A percentile compares a stretch with the other conserved stretches of the same genome.
phyloP scores from a whole-genome alignment of 2,888 invertebrate genomes.

The Tholera decimalis region DNA sequence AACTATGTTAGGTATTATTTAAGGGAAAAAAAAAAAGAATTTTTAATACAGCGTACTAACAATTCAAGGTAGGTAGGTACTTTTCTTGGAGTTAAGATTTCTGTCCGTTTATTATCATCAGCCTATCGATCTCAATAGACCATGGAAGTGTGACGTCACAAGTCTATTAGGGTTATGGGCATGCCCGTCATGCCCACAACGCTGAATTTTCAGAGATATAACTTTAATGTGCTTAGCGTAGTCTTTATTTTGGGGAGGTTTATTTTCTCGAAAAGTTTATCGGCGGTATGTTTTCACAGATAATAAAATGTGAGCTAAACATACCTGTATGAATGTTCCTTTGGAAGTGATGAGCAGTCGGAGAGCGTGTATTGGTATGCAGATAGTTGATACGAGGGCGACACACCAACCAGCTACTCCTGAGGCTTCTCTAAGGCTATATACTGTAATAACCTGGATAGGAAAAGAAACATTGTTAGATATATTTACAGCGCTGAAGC shows the following conservation, averaged over 20 bases:
- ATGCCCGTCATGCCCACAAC: too few relatives aligned
- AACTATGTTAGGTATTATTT: too few relatives aligned
- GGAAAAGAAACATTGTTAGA: not conserved
- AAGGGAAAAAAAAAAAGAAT: too few relatives aligned
- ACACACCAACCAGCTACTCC: slow-evolving; percentile 92
- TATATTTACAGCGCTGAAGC: not conserved
- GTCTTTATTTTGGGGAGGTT: slow-evolving; percentile 38
- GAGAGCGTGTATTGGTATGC: slow-evolving; percentile 92
- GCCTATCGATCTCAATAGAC: too few relatives aligned
- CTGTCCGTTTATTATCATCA: too few relatives aligned
- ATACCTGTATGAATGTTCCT: slow-evolving; percentile 86
- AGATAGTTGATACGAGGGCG: slow-evolving; percentile 93
- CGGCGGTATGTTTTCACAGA: slow-evolving; percentile 51
- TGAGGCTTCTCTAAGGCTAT: slow-evolving; percentile 91
- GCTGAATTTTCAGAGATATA: slow-evolving; percentile 16
- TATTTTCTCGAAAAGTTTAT: slow-evolving; percentile 52
- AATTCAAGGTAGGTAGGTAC: too few relatives aligned
- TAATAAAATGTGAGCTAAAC: slow-evolving; percentile 10
- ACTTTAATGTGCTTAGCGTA: slow-evolving; percentile 40
- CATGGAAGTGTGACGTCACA: too few relatives aligned
- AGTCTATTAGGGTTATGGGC: too few relatives aligned
- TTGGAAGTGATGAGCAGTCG: slow-evolving; percentile 90
- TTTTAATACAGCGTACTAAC: too few relatives aligned
- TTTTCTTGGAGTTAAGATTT: too few relatives aligned
- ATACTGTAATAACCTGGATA: slow-evolving; percentile 92